Base-by-base conservation (phyloP, 2,113 vertebrate genomes). In the Vidua macroura region DNA sequence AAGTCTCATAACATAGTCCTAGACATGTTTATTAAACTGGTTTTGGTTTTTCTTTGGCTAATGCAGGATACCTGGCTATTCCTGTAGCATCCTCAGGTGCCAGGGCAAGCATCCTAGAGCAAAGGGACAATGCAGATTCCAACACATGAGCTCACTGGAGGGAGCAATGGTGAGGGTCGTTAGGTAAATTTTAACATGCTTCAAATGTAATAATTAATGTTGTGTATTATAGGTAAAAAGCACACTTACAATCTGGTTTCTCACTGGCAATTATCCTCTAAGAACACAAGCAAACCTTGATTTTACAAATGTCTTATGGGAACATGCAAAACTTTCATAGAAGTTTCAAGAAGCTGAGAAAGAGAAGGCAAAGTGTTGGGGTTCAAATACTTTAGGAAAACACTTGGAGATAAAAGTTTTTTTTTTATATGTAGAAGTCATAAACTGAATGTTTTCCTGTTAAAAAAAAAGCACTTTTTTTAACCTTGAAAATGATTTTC, bases 251-350 rank as follows among this genome's bases (percentile, higher is more conserved):
- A 28, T 64, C 91, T 87, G 73, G 15, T 62, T 83, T 92, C 67
- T 86, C 46, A 93, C 76, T 70, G 68, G 80, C 73, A 91, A 60
- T 86, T 90, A 92, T 93, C 88, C 83, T 94, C 88, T 94, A 96
- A 86, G 88, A 95, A 95, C 83, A 93, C 90, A 96, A 94, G 80
- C 92, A 94, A 93, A 93, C 83, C 83, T 83, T 39, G 56, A 64
- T 83, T 95, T 93, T 86, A 96, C 60, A 88, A 90, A 95, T n/a
- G 48, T 68, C 76, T 92, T 75, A 94, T 3, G 41, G 90, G 64
- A 95, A 91, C 96, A 96, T 96, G 94, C 93, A 96, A 93, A 94
- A 88, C 73, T 86, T 86, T 64, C 53, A 60, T 25, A 75, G 70
- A 82, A 94, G 37, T 35, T 35, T 35, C 35, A 35, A 58, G 52